Evolutionary conservation across 2,113 vertebrate genomes (phyloP).

Genomic region (Odontophorus gujanensis): DNA sequence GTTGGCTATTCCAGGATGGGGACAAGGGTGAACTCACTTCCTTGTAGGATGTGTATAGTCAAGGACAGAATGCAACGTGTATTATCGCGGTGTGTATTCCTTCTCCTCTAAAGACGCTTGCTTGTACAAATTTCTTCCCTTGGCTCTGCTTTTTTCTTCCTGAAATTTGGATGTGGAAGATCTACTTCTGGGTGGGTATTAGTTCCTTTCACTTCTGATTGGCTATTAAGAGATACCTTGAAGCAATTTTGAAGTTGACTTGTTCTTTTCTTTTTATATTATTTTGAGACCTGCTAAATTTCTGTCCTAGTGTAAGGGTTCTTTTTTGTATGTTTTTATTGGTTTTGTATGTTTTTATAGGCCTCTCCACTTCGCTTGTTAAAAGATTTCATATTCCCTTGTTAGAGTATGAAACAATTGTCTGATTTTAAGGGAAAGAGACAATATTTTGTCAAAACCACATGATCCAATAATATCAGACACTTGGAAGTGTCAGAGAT

Average conservation of each 20-base stretch:
- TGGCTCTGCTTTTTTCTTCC: slow-evolving; percentile 33
- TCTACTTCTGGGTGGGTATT: not conserved
- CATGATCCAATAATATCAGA: not conserved
- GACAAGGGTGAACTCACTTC: fast-evolving
- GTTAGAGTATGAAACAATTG: not conserved
- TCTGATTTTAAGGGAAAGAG: not conserved
- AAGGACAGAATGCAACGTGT: not conserved
- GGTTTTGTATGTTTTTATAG: not conserved
- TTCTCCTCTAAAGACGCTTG: slow-evolving; percentile 16
- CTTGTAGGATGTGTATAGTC: not conserved
- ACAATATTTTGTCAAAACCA: not conserved
- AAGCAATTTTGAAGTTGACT: not conserved
- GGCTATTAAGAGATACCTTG: not conserved
- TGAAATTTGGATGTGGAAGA: not conserved
- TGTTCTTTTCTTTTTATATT: not conserved
- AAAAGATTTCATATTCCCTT: not conserved
- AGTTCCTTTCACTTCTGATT: not conserved
- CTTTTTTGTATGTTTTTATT: not conserved
- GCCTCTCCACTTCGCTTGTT: not conserved
- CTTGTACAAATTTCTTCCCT: not conserved
- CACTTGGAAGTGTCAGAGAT: not conserved
- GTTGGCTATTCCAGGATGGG: not conserved
- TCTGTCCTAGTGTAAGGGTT: not conserved
- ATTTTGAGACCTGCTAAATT: not conserved
- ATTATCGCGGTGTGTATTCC: not conserved